Conservation (phyloP, 2,797 vertebrate species). For the Crocodylus rhombifer region DNA sequence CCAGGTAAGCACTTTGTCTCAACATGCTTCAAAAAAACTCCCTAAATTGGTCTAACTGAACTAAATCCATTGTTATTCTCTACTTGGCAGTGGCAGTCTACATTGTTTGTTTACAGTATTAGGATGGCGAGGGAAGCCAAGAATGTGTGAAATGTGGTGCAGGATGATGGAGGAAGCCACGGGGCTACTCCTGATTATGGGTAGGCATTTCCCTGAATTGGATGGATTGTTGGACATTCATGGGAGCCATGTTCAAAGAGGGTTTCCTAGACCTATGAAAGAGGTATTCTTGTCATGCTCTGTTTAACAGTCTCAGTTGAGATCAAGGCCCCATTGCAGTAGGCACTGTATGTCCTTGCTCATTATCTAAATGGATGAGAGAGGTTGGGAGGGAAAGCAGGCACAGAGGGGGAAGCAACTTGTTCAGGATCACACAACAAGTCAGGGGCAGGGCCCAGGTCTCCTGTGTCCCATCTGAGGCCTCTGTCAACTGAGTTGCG, state of each 20-base stretch:
- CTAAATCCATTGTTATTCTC: not conserved
- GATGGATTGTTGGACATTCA: not conserved
- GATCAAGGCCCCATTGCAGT: not conserved
- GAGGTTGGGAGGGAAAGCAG: not conserved
- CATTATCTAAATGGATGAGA: not conserved
- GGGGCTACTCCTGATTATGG: not conserved
- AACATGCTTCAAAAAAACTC: not conserved
- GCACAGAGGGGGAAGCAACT: not conserved
- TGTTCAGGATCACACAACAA: not conserved
- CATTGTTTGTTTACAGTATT: not conserved
- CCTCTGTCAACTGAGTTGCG: not conserved
- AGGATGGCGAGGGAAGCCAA: not conserved
- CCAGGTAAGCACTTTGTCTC: slow-evolving; percentile 83
- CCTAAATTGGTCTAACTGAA: not conserved
- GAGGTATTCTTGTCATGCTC: no score
- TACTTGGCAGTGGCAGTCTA: not conserved
- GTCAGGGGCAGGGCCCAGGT: not conserved
- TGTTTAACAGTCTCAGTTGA: not conserved
- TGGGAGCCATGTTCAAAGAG: not conserved
- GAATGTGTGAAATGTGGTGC: not conserved
- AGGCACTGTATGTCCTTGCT: not conserved
- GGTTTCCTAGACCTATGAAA: not conserved
- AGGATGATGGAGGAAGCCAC: not conserved
- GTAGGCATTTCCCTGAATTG: no score
- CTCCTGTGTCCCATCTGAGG: not conserved